Evolutionary conservation across 2,113 vertebrate genomes (phyloP).

Genomic region (Dipodomys stephensi): DNA sequence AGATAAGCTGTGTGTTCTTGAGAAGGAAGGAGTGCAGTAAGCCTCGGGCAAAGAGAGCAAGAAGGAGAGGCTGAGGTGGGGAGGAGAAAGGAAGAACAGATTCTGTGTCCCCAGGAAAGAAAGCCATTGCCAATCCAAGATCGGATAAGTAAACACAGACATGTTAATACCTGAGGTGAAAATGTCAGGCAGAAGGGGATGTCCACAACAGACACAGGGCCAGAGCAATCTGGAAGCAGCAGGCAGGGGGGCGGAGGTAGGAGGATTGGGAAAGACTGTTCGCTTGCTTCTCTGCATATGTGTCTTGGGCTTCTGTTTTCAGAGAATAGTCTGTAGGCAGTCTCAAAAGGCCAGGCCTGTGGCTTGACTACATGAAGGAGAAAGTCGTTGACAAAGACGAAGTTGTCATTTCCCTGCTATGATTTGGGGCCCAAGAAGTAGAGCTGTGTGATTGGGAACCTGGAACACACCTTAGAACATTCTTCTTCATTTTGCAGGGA

Average conservation of each 20-base stretch:
- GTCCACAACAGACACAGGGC: fast-evolving
- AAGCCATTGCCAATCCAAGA: background rate
- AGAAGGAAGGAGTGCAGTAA: constrained; percentile 49
- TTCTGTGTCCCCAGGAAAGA: background rate
- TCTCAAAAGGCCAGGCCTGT: background rate
- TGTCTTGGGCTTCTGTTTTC: background rate
- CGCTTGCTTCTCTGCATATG: background rate
- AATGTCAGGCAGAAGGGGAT: background rate
- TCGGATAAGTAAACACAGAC: constrained; percentile 16
- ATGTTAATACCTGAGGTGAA: background rate
- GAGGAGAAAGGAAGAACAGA: background rate
- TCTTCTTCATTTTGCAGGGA: background rate
- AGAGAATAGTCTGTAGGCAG: no score
- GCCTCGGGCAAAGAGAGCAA: constrained; percentile 33
- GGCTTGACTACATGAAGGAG: no score
- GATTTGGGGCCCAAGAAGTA: background rate
- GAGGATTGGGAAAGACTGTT: background rate
- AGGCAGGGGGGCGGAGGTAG: background rate
- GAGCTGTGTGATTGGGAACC: background rate
- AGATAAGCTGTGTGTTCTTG: constrained; percentile 64
- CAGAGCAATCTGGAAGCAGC: background rate
- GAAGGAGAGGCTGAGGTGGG: constrained; percentile 17
- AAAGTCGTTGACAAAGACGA: background rate
- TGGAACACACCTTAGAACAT: background rate
- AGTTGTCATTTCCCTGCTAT: background rate